Evolutionary conservation across 2,888 invertebrate species (phyloP).

Genomic region (Belgica antarctica): DNA sequence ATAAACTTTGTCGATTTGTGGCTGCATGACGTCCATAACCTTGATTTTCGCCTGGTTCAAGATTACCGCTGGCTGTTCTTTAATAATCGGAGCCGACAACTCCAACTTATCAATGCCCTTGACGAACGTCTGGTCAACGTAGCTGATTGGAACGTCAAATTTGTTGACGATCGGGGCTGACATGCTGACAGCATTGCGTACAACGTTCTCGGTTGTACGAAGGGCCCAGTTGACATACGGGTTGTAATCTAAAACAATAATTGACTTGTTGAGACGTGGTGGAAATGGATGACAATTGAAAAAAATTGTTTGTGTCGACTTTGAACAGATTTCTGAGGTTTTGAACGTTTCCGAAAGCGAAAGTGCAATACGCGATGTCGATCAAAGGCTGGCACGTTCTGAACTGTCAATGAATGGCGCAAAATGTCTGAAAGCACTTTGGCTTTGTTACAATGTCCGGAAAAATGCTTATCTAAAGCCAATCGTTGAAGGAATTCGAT

Average conservation of each 20-base stretch:
- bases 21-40: conserved; percentile 60
- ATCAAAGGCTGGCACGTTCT: too few relatives aligned
- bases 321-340: too few relatives aligned
- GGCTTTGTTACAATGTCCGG: neutral
- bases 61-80: conserved; percentile 63
- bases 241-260: conserved; percentile 58
- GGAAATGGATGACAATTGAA: too few relatives aligned
- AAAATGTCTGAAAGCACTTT: neutral
- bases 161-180: conserved; percentile 58
- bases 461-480: too few relatives aligned
- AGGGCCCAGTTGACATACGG: conserved; percentile 68
- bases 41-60: conserved; percentile 60
- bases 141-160: conserved; percentile 58
- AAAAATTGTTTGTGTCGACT: too few relatives aligned
- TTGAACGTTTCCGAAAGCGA: too few relatives aligned
- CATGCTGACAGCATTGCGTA: conserved; percentile 63
- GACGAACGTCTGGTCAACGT: conserved; percentile 66
- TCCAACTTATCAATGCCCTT: conserved; percentile 66
- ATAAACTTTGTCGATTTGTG: conserved; percentile 58
- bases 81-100: conserved; percentile 65
- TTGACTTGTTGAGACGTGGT: too few relatives aligned
- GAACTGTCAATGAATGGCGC: too few relatives aligned
- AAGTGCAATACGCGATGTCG: too few relatives aligned
- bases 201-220: conserved; percentile 63
- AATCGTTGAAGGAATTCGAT: neutral